Conservation (phyloP, 2,888 invertebrate genomes). For the Netelia fuscicornis region DNA sequence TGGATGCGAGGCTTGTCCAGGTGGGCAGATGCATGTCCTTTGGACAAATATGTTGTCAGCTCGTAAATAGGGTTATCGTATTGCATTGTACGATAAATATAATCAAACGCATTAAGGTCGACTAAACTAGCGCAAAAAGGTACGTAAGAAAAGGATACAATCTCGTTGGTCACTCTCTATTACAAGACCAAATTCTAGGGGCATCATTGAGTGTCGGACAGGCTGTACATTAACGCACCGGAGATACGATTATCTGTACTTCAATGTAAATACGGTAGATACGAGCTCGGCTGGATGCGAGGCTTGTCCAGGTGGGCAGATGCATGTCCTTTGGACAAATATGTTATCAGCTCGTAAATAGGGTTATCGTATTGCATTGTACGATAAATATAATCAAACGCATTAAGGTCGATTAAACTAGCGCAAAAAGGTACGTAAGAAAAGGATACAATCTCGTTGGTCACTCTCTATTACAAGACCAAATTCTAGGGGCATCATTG, state of each 20-base stretch:
- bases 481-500: conserved; percentile 95
- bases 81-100: too few relatives aligned
- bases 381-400: conserved; percentile 90
- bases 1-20: too few relatives aligned
- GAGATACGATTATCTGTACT: conserved; percentile 97
- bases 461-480: conserved; percentile 93
- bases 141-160: too few relatives aligned
- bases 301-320: conserved; percentile 97
- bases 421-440: conserved; percentile 90
- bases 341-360: conserved; percentile 95
- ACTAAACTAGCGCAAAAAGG: too few relatives aligned
- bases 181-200: too few relatives aligned
- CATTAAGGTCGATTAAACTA: conserved; percentile 74
- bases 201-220: too few relatives aligned
- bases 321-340: conserved; percentile 96
- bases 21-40: too few relatives aligned
- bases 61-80: too few relatives aligned
- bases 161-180: too few relatives aligned
- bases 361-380: conserved; percentile 93
- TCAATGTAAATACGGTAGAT: conserved; percentile 91
- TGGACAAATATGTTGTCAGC: too few relatives aligned
- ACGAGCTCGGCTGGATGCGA: conserved; percentile 96
- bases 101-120: too few relatives aligned
- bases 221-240: too few relatives aligned
- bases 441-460: conserved; percentile 90